A percentile compares a stretch with the other conserved stretches of the same genome.
Evolutionary conservation across 2,797 vertebrate genomes (phyloP).

Genomic region (Mus spretus): DNA sequence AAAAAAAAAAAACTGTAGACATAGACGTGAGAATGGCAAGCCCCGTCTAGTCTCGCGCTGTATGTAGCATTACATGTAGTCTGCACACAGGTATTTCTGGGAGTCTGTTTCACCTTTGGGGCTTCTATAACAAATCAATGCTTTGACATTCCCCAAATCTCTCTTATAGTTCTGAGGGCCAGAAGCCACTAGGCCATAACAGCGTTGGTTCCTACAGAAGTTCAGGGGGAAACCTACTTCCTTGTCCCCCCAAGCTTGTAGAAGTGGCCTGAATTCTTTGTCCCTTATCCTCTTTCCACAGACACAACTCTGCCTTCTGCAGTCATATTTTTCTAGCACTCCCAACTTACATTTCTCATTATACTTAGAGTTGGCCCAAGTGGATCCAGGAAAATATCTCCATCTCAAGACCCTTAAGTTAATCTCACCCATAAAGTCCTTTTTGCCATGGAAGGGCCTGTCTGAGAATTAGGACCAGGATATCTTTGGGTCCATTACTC

Average conservation of each 20-base stretch:
- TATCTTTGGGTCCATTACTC: background rate
- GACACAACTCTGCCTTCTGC: background rate
- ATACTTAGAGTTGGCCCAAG: background rate
- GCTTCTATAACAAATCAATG: background rate
- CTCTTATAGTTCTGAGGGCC: background rate
- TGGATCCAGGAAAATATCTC: constrained; percentile 12
- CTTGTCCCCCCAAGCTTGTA: background rate
- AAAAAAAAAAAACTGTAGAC: background rate
- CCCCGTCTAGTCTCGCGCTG: background rate
- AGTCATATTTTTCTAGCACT: background rate
- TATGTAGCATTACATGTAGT: background rate
- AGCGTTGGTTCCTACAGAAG: background rate
- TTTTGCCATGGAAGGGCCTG: background rate
- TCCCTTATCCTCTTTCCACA: background rate
- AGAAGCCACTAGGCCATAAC: background rate
- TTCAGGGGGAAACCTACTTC: background rate
- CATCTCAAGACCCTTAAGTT: constrained; percentile 13
- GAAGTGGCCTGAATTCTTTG: background rate
- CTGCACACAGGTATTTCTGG: background rate
- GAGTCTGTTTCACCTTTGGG: background rate
- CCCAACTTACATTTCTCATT: background rate
- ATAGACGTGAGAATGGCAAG: background rate
- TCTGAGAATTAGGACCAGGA: background rate
- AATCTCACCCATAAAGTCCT: constrained; percentile 14
- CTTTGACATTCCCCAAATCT: background rate